A percentile compares a stretch with the other conserved stretches of the same genome.
Conservation (phyloP, 2,113 vertebrate genomes). For the Lathamus discolor region DNA sequence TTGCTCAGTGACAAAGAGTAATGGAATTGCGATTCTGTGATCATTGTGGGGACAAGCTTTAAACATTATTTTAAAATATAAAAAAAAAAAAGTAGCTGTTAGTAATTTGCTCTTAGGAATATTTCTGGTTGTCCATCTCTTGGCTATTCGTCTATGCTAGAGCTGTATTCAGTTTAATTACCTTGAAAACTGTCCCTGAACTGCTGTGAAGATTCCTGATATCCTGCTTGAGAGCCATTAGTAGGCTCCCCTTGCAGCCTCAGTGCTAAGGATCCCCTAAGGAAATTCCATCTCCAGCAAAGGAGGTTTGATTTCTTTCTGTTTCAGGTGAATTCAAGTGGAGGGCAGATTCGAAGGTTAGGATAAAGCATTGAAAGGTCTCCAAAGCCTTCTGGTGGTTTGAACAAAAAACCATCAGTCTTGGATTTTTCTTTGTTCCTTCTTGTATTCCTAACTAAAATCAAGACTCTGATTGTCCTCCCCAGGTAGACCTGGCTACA, state of each 20-base stretch:
- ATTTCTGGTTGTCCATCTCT: not conserved
- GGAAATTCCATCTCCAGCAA: not conserved
- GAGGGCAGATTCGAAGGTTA: not conserved
- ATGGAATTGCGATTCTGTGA: not conserved
- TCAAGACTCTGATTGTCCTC: fast-evolving
- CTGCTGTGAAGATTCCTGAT: not conserved
- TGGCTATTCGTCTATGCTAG: not conserved
- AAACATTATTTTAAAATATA: not conserved
- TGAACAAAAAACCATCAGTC: not conserved
- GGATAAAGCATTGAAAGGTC: not conserved
- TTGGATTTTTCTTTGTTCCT: not conserved
- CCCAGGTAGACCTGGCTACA: not conserved
- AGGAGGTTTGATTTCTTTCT: not conserved
- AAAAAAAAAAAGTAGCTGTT: not conserved
- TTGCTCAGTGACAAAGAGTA: not conserved
- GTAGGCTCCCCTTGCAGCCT: not conserved
- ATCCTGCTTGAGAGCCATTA: not conserved
- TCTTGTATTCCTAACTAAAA: not conserved
- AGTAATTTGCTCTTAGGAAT: not conserved
- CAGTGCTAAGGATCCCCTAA: not conserved
- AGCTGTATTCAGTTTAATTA: not conserved
- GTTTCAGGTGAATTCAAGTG: not conserved
- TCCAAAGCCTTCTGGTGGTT: not conserved
- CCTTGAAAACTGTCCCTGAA: not conserved
- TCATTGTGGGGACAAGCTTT: not conserved